Percentiles rank a stretch among this genome's conserved stretches.
Conservation (phyloP, 2,888 invertebrate species). For the Folsomia manolachei region DNA sequence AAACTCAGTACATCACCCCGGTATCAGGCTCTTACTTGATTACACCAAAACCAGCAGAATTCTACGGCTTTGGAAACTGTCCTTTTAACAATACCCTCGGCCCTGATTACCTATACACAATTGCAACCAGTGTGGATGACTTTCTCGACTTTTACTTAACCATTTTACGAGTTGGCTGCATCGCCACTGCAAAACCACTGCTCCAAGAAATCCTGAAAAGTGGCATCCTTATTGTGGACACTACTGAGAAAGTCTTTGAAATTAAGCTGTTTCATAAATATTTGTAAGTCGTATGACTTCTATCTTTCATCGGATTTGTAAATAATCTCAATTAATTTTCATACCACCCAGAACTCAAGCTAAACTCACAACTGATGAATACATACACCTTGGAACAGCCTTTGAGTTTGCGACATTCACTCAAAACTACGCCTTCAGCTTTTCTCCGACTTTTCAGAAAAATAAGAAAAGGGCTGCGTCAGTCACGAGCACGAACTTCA, state of each 20-base stretch:
- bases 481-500: not conserved
- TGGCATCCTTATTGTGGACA: not conserved
- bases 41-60: not conserved
- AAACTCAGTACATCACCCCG: not conserved
- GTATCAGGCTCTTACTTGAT: not conserved
- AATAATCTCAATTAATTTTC: too few relatives aligned
- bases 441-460: not conserved
- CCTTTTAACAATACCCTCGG: not conserved
- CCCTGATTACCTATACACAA: not conserved
- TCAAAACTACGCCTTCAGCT: not conserved
- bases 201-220: not conserved
- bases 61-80: not conserved
- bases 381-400: not conserved
- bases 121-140: not conserved
- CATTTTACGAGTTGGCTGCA: not conserved
- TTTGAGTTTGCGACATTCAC: not conserved
- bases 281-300: not conserved
- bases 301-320: not conserved
- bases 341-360: not conserved
- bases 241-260: not conserved
- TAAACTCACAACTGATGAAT: not conserved
- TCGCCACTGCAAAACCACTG: not conserved
- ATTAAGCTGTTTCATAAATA: not conserved
- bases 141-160: not conserved
- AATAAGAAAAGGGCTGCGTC: not conserved